phyloP scores from a whole-genome alignment of 1,140 invertebrate genomes.

The Tetranychus cinnabarinus region DNA sequence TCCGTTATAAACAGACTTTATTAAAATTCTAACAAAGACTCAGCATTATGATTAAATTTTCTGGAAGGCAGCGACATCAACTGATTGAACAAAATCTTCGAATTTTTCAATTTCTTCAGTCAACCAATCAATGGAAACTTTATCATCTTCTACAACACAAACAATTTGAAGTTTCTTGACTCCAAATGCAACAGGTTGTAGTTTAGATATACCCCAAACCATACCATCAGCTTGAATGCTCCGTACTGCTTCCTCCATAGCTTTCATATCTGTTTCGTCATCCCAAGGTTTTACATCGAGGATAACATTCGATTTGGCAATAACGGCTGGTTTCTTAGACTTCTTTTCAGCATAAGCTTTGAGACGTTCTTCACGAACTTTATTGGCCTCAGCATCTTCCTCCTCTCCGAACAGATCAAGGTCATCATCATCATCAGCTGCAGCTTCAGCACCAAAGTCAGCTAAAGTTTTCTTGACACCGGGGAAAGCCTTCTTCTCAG shows the following conservation, averaged over 20 bases:
- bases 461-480: conserved; percentile 5
- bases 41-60: conserved; percentile 58
- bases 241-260: conserved; percentile 55
- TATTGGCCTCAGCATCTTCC: conserved; percentile 51
- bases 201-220: conserved; percentile 75
- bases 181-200: conserved; percentile 77
- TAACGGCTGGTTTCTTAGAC: conserved; percentile 60
- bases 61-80: conserved; percentile 88
- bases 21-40: neutral
- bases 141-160: conserved; percentile 85
- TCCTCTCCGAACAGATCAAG: conserved; percentile 80
- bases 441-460: conserved; percentile 4
- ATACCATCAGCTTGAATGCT: conserved; percentile 58
- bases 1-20: no score
- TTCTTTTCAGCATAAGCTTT: conserved; percentile 79
- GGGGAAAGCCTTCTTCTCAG: conserved; percentile 1
- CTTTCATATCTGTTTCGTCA: conserved; percentile 79
- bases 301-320: conserved; percentile 83
- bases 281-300: conserved; percentile 93
- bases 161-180: conserved; percentile 82
- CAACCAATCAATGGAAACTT: conserved; percentile 65
- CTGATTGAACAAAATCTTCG: conserved; percentile 78
- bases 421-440: conserved; percentile 43
- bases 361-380: conserved; percentile 52
- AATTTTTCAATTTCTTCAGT: conserved; percentile 62